phyloP scores from a whole-genome alignment of 2,888 invertebrate species.

The Archaeoteleia sp. region DNA sequence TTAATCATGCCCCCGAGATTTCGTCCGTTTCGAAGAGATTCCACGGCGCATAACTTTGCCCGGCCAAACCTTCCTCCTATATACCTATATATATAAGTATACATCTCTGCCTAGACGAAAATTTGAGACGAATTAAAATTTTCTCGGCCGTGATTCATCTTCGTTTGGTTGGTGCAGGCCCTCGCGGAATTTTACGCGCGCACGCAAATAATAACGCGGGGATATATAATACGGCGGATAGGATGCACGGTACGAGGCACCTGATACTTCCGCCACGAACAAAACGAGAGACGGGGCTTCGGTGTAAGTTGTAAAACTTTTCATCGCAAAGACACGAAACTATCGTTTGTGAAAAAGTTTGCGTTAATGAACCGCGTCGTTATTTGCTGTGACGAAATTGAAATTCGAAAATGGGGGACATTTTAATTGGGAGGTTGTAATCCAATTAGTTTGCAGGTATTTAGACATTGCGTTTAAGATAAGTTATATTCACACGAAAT shows the following conservation, averaged over 20 bases:
- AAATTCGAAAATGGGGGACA: too few species aligned
- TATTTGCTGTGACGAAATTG: too few species aligned
- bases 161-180: not conserved
- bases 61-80: slow-evolving; percentile 6
- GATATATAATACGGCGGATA: slow-evolving; percentile 28
- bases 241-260: slow-evolving; percentile 35
- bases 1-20: slow-evolving; percentile 33
- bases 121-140: slow-evolving; percentile 26
- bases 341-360: slow-evolving; percentile 27
- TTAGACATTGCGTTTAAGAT: too few species aligned
- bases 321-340: slow-evolving; percentile 24
- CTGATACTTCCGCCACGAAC: slow-evolving; percentile 34
- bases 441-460: too few species aligned
- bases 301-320: slow-evolving; percentile 26
- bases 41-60: slow-evolving; percentile 17
- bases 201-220: slow-evolving; percentile 33
- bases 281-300: slow-evolving; percentile 22
- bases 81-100: too few species aligned
- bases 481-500: too few species aligned
- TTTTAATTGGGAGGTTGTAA: too few species aligned
- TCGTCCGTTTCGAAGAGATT: slow-evolving; percentile 11
- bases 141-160: slow-evolving; percentile 11
- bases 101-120: too few species aligned
- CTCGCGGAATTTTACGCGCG: slow-evolving; percentile 19
- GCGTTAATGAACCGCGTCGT: slow-evolving; percentile 30